phyloP scores from a whole-genome alignment of 2,797 vertebrate genomes.

The Hapalemur alaotrensis region DNA sequence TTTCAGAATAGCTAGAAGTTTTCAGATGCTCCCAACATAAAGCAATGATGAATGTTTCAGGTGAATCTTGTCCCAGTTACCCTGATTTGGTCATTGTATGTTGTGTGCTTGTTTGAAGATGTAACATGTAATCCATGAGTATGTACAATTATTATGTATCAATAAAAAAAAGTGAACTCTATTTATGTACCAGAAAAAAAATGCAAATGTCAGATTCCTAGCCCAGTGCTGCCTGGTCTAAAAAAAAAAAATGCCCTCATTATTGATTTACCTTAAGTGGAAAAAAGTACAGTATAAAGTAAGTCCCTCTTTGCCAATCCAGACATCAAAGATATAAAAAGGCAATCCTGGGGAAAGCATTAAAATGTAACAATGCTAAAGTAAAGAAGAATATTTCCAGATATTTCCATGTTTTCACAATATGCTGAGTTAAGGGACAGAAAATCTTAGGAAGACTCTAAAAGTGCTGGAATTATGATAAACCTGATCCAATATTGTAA shows the following conservation, averaged over 20 bases:
- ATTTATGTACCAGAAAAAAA: background rate
- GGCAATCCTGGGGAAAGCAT: background rate
- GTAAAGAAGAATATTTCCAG: background rate
- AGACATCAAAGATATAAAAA: slow-evolving; percentile 27
- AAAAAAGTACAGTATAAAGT: background rate
- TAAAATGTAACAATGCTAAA: slow-evolving; percentile 5
- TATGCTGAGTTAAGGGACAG: background rate
- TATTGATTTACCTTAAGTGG: slow-evolving; percentile 33
- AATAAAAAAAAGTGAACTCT: no score
- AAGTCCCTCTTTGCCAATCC: background rate
- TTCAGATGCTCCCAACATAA: no score
- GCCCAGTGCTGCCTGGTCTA: background rate
- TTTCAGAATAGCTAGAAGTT: no score
- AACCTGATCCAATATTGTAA: background rate
- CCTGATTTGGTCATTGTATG: no score
- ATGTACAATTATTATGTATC: no score
- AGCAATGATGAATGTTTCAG: no score
- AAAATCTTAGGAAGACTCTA: background rate
- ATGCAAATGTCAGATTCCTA: slow-evolving; percentile 27
- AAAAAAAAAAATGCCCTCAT: background rate
- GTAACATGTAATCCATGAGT: no score
- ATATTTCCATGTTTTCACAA: background rate
- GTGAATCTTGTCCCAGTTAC: no score
- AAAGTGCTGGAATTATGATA: background rate
- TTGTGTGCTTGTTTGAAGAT: no score